Evolutionary conservation across 2,113 vertebrate species (phyloP).

Genomic region (Recurvirostra avosetta): DNA sequence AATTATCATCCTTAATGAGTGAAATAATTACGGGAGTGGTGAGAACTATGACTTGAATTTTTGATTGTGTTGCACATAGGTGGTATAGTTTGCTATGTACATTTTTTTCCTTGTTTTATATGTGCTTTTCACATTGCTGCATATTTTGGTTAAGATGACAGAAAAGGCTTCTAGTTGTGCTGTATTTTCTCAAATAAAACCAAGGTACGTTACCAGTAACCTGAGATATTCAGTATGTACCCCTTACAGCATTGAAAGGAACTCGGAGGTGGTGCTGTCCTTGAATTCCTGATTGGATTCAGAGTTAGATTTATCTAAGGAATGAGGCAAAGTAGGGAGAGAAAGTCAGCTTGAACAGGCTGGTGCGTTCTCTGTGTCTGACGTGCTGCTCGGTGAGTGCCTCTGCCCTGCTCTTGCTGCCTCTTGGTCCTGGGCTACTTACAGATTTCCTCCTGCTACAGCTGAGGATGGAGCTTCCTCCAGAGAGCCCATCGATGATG

Average conservation of each 20-base stretch:
- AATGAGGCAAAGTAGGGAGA: background rate
- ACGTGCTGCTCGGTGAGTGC: background rate
- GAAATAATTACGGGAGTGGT: slow-evolving; percentile 77
- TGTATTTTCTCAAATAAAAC: slow-evolving; percentile 68
- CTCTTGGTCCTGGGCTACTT: background rate
- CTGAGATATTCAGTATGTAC: background rate
- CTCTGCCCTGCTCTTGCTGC: background rate
- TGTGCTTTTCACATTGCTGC: slow-evolving; percentile 84
- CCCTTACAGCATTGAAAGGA: background rate
- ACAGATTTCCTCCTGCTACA: background rate
- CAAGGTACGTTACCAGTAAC: slow-evolving; percentile 49
- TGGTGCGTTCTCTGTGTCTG: rapidly evolving
- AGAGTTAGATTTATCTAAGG: background rate
- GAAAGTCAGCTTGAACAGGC: background rate
- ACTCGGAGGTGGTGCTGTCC: background rate
- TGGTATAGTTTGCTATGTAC: slow-evolving; percentile 81
- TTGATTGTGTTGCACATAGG: slow-evolving; percentile 87
- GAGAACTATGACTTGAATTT: slow-evolving; percentile 89
- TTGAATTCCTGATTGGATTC: background rate
- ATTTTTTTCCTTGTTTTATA: slow-evolving; percentile 82
- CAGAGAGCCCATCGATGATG: slow-evolving; percentile 17
- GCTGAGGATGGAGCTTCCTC: slow-evolving; percentile 47
- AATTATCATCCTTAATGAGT: slow-evolving; percentile 78
- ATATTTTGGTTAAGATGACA: slow-evolving; percentile 71
- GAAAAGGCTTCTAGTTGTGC: slow-evolving; percentile 63